Percentiles rank a stretch among this genome's conserved stretches.
Evolutionary conservation across 2,113 vertebrate species (phyloP).

Genomic region (Gymnocephalus cernua): DNA sequence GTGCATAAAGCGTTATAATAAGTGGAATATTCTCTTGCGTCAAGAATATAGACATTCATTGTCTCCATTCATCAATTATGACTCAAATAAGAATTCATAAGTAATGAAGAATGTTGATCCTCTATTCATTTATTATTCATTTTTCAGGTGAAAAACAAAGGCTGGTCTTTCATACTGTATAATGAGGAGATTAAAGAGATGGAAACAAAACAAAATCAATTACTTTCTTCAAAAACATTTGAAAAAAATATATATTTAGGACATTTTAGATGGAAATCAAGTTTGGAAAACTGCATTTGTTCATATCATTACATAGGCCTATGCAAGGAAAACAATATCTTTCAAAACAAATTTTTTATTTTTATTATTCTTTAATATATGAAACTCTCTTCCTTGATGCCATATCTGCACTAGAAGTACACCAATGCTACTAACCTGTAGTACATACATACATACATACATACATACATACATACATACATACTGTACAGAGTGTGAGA

Average conservation of each 20-base stretch:
- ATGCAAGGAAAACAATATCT: slow-evolving; percentile 35
- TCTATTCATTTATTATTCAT: slow-evolving; percentile 71
- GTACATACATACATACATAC: too few species aligned
- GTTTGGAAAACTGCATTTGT: slow-evolving; percentile 8
- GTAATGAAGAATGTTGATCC: slow-evolving; percentile 58
- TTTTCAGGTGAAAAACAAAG: slow-evolving; percentile 70
- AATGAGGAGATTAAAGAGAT: slow-evolving; percentile 69
- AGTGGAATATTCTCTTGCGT: slow-evolving; percentile 9
- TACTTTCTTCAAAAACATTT: slow-evolving; percentile 36
- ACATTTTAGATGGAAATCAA: slow-evolving; percentile 22
- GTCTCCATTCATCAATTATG: slow-evolving; percentile 45
- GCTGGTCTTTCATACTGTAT: slow-evolving; percentile 65
- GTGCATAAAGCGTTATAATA: slow-evolving; percentile 11
- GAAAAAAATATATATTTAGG: slow-evolving; percentile 19
- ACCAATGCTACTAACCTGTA: background rate
- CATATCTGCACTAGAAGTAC: background rate
- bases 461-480: too few species aligned
- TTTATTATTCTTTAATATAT: slow-evolving; percentile 3
- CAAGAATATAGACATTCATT: slow-evolving; percentile 32
- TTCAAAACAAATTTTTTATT: slow-evolving; percentile 27
- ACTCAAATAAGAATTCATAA: slow-evolving; percentile 56
- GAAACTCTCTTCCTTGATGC: slow-evolving; percentile 2
- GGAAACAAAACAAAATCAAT: slow-evolving; percentile 47
- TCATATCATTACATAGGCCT: background rate
- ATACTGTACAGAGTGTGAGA: background rate